Evolutionary conservation across 30 jellyfish, hydroid and myxozoan genomes (phyloP), one percentile per base, ranked within the genome.

Genomic region (Cassiopea andromeda): DNA sequence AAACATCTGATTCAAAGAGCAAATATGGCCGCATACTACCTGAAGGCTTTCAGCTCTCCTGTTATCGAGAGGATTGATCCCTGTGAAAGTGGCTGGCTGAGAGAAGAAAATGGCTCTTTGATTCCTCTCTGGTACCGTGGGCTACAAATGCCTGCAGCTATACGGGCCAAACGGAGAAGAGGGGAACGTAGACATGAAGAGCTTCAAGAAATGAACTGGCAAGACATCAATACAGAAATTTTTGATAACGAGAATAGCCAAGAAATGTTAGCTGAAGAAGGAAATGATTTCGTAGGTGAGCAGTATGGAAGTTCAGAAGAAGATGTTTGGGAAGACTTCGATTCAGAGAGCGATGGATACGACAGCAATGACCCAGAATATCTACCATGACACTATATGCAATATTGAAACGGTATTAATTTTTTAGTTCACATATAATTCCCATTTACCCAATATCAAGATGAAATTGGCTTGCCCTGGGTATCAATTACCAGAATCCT

Each of bases 291-390:
- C 43, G 92, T 71, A 12, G 92, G 64, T 73, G 93, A 59, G 91
- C 91, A 2, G 79, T 49, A 88, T 74, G 73, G 85, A 69, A 78
- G 95, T 59, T 78, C 95, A 88, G 95, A 88, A 78, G 89, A 77
- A 64, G 90, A 87, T 67, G 1, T 77, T 87, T 87, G 91, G 91
- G 91, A 83, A 83, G 84, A 83, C 60, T 68, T 58, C 38, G 85
- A 75, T 60, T 78, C 90, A 87, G 90, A 88, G 69, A 46, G 95
- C 95, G 85, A 88, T 77, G 95, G 90, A 78, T 79, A 77, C 68
- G 90, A 88, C 91, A 88, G 95, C 95, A 86, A 77, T 75, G 93
- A 86, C 89, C 93, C 88, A 73, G 88, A 75, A 86, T 85, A 85
- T 85, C 87, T 85, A 73, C 93, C 93, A 75, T 85, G 75, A 85